Evolutionary conservation across 2,888 invertebrate species (phyloP).

Genomic region (Drosophila pseudotakahashii): DNA sequence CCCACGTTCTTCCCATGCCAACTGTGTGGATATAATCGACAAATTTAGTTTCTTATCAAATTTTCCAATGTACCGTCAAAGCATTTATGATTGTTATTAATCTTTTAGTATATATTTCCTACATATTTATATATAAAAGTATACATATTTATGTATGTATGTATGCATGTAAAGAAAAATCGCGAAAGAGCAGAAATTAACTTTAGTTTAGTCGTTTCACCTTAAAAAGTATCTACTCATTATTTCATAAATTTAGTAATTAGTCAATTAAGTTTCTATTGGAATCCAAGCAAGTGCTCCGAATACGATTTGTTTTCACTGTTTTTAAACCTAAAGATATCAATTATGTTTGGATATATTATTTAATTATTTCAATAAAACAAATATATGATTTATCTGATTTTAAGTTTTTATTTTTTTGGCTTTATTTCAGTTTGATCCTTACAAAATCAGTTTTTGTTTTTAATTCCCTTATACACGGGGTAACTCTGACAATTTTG

Average conservation of each 20-base stretch:
- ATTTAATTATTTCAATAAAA: conserved; percentile 75
- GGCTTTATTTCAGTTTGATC: conserved; percentile 1
- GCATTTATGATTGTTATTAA: conserved; percentile 79
- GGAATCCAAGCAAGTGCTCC: conserved; percentile 50
- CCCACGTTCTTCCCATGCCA: conserved; percentile 17
- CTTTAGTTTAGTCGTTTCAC: conserved; percentile 38
- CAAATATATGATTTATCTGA: conserved; percentile 42
- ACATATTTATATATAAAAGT: conserved; percentile 35
- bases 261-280: conserved; percentile 32
- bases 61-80: conserved; percentile 80
- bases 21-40: conserved; percentile 62
- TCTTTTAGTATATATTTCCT: conserved; percentile 65
- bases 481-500: conserved; percentile 45
- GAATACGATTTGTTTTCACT: conserved; percentile 69
- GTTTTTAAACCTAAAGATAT: conserved; percentile 60
- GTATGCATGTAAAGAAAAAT: conserved; percentile 35
- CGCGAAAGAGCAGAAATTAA: conserved; percentile 31
- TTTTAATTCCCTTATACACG: conserved; percentile 19
- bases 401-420: conserved; percentile 10
- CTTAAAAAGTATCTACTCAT: conserved; percentile 67
- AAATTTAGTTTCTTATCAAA: conserved; percentile 65
- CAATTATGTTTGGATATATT: conserved; percentile 72
- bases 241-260: conserved; percentile 57
- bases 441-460: neutral
- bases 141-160: conserved; percentile 16